phyloP scores from a whole-genome alignment of 1,140 invertebrate species.

The Helicoverpa zea region DNA sequence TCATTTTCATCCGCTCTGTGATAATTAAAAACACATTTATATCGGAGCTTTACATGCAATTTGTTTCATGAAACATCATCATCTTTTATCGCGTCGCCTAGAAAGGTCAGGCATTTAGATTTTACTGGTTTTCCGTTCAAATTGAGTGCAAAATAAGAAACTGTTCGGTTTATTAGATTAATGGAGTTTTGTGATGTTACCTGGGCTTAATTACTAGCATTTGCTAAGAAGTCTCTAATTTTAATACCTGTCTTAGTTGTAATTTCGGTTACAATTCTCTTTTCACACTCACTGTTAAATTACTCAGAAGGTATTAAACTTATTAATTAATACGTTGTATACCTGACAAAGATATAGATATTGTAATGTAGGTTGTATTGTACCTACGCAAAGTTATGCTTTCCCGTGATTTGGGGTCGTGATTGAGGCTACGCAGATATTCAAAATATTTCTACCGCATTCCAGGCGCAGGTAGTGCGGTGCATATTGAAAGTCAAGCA shows the following conservation, averaged over 20 bases:
- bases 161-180: no score
- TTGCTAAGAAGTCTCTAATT: no score
- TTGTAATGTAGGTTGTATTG: not conserved
- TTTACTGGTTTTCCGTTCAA: not conserved
- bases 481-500: conserved; percentile 32
- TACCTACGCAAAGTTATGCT: conserved; percentile 18
- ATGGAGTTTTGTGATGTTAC: not conserved
- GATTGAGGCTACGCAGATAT: conserved; percentile 43
- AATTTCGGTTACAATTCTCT: no score
- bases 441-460: conserved; percentile 44
- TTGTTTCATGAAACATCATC: conserved; percentile 63
- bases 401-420: conserved; percentile 22
- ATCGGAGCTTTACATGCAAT: conserved; percentile 51
- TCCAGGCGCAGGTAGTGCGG: conserved; percentile 1
- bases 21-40: conserved; percentile 76
- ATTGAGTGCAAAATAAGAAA: not conserved
- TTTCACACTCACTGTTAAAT: no score
- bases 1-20: conserved; percentile 59
- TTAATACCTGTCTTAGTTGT: no score
- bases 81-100: conserved; percentile 20
- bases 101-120: conserved; percentile 16
- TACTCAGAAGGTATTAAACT: no score
- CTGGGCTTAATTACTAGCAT: not conserved
- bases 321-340: no score
- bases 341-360: not conserved